Evolutionary conservation across 1,140 invertebrate genomes (phyloP), one percentile per base, ranked within the genome.

Genomic region (Dendroctonus ponderosae): DNA sequence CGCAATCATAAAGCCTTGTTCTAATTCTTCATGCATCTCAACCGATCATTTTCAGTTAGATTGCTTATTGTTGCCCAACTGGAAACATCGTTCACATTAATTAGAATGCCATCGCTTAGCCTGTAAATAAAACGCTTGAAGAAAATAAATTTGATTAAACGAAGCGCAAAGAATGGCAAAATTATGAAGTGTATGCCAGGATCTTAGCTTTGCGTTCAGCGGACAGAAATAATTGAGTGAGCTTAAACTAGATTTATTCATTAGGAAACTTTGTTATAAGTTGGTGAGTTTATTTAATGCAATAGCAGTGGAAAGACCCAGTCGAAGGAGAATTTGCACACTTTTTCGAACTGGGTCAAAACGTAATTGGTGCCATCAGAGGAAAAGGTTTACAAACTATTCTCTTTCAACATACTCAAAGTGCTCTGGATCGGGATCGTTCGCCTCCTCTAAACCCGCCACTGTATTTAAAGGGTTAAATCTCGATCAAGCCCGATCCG

Each of bases 241-340:
- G 66, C 66, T 67, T 67, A 67, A 67, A 67, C 66, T 67, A 67
- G 66, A 67, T 67, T 67, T 67, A 67, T 67, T 67, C 66, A 67
- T 67, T 67, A 67, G 66, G 57, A 67, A 67, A 67, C 66, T 67
- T 67, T 67, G 66, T 67, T 61, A 67, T 67, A 67, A 67, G 40
- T 67, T 57, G 66, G 58, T 67, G 56, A 67, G 62, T 61, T 67
- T 67, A 67, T 67, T 67, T 67, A 67, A 67, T 61, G 66, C 49
- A 67, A 67, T 62, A 59, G 58, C 11, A 56, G 66, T 3, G 62
- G 58, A 56, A 42, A 50, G 48, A 38, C 37, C 51, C 39, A 56
- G 49, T 41, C 58, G 66, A 53, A 58, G 14, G 46, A 46, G 56
- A 66, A 56, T 9, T 57, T 43, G 56, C 58, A 57, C 58, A 67